These are phyloP conservation scores for Synergus umbraculus DNA, from an alignment of 2,888 invertebrate species.

Conservation along the genomic window DNA sequence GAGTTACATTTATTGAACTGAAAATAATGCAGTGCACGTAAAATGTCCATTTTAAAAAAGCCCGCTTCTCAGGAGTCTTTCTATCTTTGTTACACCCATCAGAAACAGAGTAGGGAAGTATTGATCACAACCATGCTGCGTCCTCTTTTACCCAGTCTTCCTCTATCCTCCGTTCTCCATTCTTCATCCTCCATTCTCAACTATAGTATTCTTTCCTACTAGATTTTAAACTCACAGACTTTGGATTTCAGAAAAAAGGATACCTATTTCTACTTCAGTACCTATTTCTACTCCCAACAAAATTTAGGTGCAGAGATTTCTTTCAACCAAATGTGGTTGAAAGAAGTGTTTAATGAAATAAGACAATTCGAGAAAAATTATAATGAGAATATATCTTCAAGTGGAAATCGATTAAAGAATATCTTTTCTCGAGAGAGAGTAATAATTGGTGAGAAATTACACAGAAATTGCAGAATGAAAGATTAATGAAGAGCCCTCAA, in stretches of 20 bases:
- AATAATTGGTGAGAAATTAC: not conserved
- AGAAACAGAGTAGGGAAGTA: constrained; percentile 72
- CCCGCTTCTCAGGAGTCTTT: constrained; percentile 56
- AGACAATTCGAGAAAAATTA: not conserved
- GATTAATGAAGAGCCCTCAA: not conserved
- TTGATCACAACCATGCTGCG: constrained; percentile 75
- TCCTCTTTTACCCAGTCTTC: constrained; percentile 63
- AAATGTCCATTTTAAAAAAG: constrained; percentile 52
- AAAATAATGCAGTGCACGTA: not conserved
- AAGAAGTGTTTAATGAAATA: not conserved
- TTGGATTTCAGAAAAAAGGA: constrained; percentile 52
- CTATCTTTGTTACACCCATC: constrained; percentile 69
- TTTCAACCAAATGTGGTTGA: not conserved
- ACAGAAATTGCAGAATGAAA: not conserved
- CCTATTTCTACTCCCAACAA: not conserved
- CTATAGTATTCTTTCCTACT: constrained; percentile 43
- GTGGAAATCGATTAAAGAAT: not conserved
- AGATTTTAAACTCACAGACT: constrained; percentile 47
- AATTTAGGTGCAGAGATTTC: not conserved
- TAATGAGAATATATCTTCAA: not conserved
- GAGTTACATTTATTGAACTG: not conserved
- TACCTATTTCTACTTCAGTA: constrained; percentile 31
- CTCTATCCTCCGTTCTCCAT: constrained; percentile 59
- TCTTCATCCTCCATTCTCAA: constrained; percentile 60
- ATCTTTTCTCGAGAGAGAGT: not conserved